Base-by-base conservation (phyloP, 2,888 invertebrate genomes). In the Oeneis ivallda region DNA sequence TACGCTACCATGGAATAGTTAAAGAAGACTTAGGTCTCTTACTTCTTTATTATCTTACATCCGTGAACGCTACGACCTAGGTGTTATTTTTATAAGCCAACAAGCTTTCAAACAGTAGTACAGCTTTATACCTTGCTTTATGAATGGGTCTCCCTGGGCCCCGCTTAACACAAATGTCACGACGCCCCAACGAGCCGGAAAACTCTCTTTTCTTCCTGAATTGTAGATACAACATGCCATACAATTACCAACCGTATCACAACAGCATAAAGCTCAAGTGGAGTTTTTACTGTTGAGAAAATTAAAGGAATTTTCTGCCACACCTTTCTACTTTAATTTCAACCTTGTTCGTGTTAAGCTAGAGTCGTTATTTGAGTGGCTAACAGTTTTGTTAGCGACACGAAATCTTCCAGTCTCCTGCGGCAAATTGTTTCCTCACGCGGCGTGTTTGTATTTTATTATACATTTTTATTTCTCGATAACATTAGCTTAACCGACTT, bases 401-500 rank as follows among this genome's bases (percentile, higher is more conserved):
- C 87, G 86, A 90, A 89, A 90, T 91, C 91, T 92, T 92, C 85
- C 87, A 84, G 89, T 88, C 89, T 90, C 89, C 86, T 83, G 87
- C 87, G 89, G 90, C 89, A 91, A 91, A 91, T 91, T 92, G 90
- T 92, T 91, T 91, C 90, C 92, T 89, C 89, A 85, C 88, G 86
- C 87, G 84, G 85, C 88, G 85, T 90, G 91, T 90, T 91, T 89
- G 90, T 91, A 91, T 92, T 92, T 92, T 92, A 92, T 91, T 91
- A 92, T 91, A 92, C 91, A 90, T 91, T 92, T 92, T 92, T 92
- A 92, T 91, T 91, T 85, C 88, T 86, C 91, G 91, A 92, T 92
- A 92, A 92, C 91, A 92, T 92, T 92, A 91, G 91, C 92, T 91
- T 91, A 91, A 92, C 91, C 89, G 91, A 91, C 90, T 92, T 92